phyloP scores from a whole-genome alignment of 2,797 vertebrate species.

The Stomatorhinus walkeri region DNA sequence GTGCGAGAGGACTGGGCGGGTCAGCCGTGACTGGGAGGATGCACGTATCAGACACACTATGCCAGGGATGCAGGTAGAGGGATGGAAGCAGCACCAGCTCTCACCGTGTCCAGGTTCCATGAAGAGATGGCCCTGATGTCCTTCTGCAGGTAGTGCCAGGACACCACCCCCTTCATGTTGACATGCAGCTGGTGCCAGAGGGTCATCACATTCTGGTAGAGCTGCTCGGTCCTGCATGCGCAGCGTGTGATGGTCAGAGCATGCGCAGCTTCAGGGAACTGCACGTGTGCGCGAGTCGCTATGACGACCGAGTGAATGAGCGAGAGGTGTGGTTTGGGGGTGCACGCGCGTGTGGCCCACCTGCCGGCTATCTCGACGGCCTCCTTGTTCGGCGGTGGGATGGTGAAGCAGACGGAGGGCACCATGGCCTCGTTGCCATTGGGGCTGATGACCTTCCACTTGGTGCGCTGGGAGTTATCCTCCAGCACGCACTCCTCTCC shows the following conservation, averaged over 20 bases:
- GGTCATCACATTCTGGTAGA: slow-evolving; percentile 96
- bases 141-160: slow-evolving; percentile 89
- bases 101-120: slow-evolving; percentile 81
- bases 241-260: not conserved
- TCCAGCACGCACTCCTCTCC: slow-evolving; percentile 94
- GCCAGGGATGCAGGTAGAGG: not conserved
- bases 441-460: slow-evolving; percentile 99
- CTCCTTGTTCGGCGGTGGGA: slow-evolving; percentile 88
- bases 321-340: not conserved
- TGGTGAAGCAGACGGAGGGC: slow-evolving; percentile 88
- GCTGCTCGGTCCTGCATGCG: slow-evolving; percentile 74
- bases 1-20: not conserved
- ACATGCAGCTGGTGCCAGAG: slow-evolving; percentile 96
- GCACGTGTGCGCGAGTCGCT: not conserved
- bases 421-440: slow-evolving; percentile 97
- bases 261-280: not conserved
- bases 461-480: slow-evolving; percentile 93
- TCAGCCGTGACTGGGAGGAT: not conserved
- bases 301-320: not conserved
- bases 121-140: slow-evolving; percentile 74
- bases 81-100: not conserved
- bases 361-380: slow-evolving; percentile 82
- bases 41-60: not conserved
- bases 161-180: slow-evolving; percentile 93
- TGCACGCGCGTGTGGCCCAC: slow-evolving; percentile 44